Evolutionary conservation across 92 coral and sea anemone genomes (phyloP).

Genomic region (Palythoa grandiflora): DNA sequence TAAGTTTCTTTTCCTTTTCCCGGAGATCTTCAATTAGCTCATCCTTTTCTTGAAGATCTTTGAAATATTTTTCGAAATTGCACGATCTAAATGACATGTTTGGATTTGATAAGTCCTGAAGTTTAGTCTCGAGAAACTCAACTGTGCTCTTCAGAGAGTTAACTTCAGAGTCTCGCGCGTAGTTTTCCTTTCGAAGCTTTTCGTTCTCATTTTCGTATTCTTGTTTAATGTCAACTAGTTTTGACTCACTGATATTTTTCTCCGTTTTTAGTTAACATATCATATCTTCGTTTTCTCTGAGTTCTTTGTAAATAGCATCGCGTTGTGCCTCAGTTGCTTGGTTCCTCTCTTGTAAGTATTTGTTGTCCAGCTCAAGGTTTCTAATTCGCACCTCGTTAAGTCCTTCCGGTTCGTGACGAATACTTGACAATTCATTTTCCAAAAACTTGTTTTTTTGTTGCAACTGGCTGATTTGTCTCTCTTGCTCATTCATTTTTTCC

Average conservation of each 20-base stretch:
- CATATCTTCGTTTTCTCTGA: conserved; percentile 5
- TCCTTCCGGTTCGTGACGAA: neutral
- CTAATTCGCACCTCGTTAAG: neutral
- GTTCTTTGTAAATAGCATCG: conserved; percentile 4
- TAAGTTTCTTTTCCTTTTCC: neutral
- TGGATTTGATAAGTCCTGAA: neutral
- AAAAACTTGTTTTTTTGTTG: conserved; percentile 3
- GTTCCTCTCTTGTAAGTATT: conserved; percentile 25
- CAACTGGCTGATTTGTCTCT: neutral
- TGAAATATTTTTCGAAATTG: neutral
- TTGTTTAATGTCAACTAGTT: conserved; percentile 2
- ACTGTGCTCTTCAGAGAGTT: neutral
- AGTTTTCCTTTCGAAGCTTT: conserved; percentile 16
- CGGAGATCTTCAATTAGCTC: conserved; percentile 10
- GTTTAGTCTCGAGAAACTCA: conserved; percentile 17
- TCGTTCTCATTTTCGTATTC: conserved; percentile 30
- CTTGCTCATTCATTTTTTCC: neutral
- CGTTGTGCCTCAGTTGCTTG: conserved; percentile 14
- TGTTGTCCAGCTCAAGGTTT: conserved; percentile 40
- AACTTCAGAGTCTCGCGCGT: neutral
- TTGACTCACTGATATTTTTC: neutral
- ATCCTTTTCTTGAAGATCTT: conserved; percentile 23
- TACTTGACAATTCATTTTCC: neutral
- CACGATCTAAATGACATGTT: neutral
- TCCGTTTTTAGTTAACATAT: conserved; percentile 28